Conservation (phyloP, 2,797 vertebrate species). For the Tamandua tetradactyla region DNA sequence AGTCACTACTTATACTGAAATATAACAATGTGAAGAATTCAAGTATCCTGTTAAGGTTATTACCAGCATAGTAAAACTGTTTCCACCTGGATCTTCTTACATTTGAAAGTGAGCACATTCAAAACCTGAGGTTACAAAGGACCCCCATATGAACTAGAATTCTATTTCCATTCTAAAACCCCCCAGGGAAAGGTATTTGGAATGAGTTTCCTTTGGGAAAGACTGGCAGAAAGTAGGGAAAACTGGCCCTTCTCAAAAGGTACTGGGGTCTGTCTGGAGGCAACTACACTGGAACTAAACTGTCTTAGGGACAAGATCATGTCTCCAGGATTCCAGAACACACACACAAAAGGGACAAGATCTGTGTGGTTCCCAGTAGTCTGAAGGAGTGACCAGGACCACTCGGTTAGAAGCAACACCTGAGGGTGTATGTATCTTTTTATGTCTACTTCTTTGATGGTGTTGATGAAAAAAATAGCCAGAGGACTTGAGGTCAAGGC, state of each 20-base stretch:
- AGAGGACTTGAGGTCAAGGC: too few relatives aligned
- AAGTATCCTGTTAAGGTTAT: too few relatives aligned
- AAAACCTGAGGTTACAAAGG: slow-evolving; percentile 83
- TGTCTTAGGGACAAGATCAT: slow-evolving; percentile 23
- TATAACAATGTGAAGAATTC: slow-evolving; percentile 65
- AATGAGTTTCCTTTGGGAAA: slow-evolving; percentile 59
- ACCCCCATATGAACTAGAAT: slow-evolving; percentile 80
- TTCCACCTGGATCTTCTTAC: slow-evolving; percentile 77
- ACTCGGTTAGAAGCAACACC: slow-evolving; percentile 52
- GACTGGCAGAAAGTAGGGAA: slow-evolving; percentile 37
- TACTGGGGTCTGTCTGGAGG: too few relatives aligned
- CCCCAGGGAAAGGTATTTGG: slow-evolving; percentile 58
- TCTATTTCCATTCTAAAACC: slow-evolving; percentile 69
- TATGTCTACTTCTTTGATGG: not conserved
- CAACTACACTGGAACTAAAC: too few relatives aligned
- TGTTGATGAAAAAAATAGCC: too few relatives aligned
- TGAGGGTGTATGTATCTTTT: slow-evolving; percentile 8
- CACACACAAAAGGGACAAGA: too few relatives aligned
- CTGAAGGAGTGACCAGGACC: slow-evolving; percentile 35
- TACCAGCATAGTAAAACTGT: slow-evolving; percentile 80
- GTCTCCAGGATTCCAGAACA: not conserved
- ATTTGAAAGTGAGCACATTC: too few relatives aligned
- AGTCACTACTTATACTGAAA: slow-evolving; percentile 78
- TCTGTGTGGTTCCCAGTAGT: slow-evolving; percentile 35
- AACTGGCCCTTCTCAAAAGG: slow-evolving; percentile 62